Conservation (phyloP, 2,797 vertebrate genomes). For the Artibeus jamaicensis region DNA sequence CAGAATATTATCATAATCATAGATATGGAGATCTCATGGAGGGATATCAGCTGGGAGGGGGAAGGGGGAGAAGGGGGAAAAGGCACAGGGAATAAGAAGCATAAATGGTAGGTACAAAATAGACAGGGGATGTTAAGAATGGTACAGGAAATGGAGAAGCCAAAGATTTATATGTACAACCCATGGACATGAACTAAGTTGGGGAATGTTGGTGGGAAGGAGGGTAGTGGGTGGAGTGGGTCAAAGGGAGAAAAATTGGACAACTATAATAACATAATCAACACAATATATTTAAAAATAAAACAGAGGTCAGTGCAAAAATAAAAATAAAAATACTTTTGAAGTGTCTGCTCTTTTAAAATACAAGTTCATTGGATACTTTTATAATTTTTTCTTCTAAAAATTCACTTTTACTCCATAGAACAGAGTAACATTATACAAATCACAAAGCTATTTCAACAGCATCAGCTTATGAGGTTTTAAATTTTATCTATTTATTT, state of each 20-base stretch:
- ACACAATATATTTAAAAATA: neutral
- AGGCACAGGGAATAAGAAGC: neutral
- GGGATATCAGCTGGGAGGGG: neutral
- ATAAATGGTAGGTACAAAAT: neutral
- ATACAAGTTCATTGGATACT: neutral
- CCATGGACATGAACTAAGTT: neutral
- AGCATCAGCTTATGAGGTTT: neutral
- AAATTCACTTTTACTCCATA: neutral
- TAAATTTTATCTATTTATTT: neutral
- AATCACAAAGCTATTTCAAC: neutral
- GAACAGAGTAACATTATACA: neutral
- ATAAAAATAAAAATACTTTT: slow-evolving; percentile 7
- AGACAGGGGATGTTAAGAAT: neutral
- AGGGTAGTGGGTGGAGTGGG: neutral
- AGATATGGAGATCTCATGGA: neutral
- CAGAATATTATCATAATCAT: neutral
- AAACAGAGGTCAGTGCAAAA: neutral
- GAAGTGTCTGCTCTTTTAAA: slow-evolving; percentile 35
- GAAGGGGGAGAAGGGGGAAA: neutral
- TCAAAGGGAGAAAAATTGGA: neutral
- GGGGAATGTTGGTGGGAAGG: neutral
- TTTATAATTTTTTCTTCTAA: neutral
- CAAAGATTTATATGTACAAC: neutral
- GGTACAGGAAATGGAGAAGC: neutral
- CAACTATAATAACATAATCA: neutral